phyloP scores from a whole-genome alignment of 2,797 vertebrate species.

The Pseudocheirus occidentalis region DNA sequence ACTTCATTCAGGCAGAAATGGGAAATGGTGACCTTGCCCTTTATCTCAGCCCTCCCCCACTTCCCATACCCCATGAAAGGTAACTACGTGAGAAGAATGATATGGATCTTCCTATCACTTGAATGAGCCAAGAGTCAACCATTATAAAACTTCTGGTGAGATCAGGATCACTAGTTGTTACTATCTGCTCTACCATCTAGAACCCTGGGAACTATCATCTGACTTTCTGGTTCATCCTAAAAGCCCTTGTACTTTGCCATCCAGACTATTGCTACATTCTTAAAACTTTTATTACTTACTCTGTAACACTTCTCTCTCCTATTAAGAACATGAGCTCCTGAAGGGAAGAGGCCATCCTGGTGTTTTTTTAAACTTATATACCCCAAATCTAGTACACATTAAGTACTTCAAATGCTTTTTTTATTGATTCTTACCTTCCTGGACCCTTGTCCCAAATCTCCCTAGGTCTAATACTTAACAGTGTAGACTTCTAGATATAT shows the following conservation, averaged over 20 bases:
- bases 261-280: not conserved
- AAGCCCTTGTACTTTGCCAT: not conserved
- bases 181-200: not conserved
- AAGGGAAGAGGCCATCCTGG: not conserved
- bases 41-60: not conserved
- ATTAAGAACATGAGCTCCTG: not conserved
- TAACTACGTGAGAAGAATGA: not conserved
- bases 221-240: not conserved
- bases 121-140: not conserved
- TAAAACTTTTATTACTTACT: not conserved
- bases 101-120: not conserved
- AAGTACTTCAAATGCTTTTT: not conserved
- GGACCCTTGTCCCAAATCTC: not conserved
- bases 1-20: not conserved
- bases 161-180: not conserved
- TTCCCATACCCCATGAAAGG: not conserved
- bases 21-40: not conserved
- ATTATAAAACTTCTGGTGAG: not conserved
- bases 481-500: not conserved
- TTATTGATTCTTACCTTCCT: not conserved
- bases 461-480: slow-evolving; percentile 27
- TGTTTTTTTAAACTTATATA: not conserved
- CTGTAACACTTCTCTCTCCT: not conserved
- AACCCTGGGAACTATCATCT: not conserved
- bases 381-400: not conserved